Base-by-base conservation (phyloP, 1,140 invertebrate genomes). In the Megalopta genalis region DNA sequence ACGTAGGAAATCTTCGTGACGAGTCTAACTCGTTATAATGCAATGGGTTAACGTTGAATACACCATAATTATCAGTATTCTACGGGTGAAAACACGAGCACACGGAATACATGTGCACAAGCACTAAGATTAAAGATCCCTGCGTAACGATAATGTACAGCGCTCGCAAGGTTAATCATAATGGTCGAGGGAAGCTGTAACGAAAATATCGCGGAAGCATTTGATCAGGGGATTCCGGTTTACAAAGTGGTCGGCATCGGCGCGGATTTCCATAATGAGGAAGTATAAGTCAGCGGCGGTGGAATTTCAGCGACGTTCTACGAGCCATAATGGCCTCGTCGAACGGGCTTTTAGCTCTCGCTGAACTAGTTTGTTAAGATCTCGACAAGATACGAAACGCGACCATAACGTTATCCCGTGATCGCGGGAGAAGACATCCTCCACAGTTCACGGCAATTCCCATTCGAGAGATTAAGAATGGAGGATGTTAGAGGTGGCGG, bases 391-490 rank as follows among this genome's bases (percentile, higher is more conserved):
- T 84, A 70, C 21, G 57, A 64, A 54, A 66, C 42, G 37, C n/a
- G 60, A 32, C 64, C 39, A 23, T 70, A 73, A 68, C 73, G 72
- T 80, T 83, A 80, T 78, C 76, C 68, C 39, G 8, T 57, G 82
- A 84, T 84, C 67, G 57, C 39, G 18, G 75, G 52, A 46, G 54
- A 57, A 49, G 68, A 57, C 69, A 64, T 72, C 8, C 46, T 72
- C 32, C 14, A 32, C 27, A 32, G 63, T 27, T 64, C 68, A 49
- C 21, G 80, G 82, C 59, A 84, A 84, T 84, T 83, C 66, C 82
- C 82, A 66, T 65, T 32, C 23, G 54, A 39, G 54, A 71, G 83
- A 84, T 76, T 84, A 84, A 80, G 83, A 84, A 84, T 80, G 67
- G 76, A n/a, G 46, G 21, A 37, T 27, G 39, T 12, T 14, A 2